phyloP scores from a whole-genome alignment of 1,140 invertebrate genomes.

The Chelonus insularis region DNA sequence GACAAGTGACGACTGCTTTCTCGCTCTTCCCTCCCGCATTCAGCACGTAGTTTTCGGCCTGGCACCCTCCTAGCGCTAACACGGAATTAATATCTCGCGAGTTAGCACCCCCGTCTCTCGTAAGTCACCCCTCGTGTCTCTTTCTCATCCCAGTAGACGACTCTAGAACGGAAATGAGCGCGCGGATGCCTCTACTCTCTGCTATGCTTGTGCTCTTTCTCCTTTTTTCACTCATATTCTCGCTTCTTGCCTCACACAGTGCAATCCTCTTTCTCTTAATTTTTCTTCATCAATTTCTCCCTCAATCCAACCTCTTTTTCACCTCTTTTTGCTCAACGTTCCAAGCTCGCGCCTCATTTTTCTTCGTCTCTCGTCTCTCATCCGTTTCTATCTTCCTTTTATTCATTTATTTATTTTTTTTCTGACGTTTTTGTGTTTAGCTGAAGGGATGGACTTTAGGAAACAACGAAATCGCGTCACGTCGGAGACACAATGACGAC shows the following conservation, averaged over 20 bases:
- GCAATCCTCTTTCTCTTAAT: conserved; percentile 16
- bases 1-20: conserved; percentile 7
- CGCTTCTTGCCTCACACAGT: conserved; percentile 34
- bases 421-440: conserved; percentile 8
- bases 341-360: conserved; percentile 37
- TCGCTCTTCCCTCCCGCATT: conserved; percentile 22
- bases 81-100: conserved; percentile 63
- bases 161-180: conserved; percentile 58
- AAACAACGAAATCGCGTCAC: conserved; percentile 14
- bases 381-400: neutral
- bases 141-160: conserved; percentile 43
- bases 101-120: conserved; percentile 47
- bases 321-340: conserved; percentile 22
- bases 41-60: conserved; percentile 43
- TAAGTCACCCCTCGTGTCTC: conserved; percentile 10
- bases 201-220: conserved; percentile 32
- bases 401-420: conserved; percentile 2
- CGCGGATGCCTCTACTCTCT: conserved; percentile 56
- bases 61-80: conserved; percentile 57
- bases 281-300: conserved; percentile 24
- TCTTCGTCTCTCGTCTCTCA: conserved; percentile 31
- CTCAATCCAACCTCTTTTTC: conserved; percentile 25
- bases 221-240: conserved; percentile 33
- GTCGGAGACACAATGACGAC: conserved; percentile 24
- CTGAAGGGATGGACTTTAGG: neutral